Base-by-base conservation (phyloP, 1,140 invertebrate species). In the Triops cancriformis region DNA sequence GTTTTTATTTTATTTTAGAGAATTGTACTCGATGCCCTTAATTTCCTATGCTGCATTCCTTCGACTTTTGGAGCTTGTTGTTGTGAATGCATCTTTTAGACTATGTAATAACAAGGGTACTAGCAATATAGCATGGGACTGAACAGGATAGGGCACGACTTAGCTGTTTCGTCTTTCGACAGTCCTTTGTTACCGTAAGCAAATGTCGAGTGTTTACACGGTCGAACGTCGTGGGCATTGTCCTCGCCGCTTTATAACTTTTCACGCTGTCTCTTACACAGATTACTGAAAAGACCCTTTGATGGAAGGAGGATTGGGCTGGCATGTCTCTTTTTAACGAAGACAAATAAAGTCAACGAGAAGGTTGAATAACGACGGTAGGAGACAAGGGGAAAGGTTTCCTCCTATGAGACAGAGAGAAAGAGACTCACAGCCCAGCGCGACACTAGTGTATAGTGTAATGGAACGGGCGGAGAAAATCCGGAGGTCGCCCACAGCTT, bases 271-370 rank as follows among this genome's bases (percentile, higher is more conserved):
- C 23, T 64, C 51, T 64, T n/a, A 64, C 51, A n/a, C 14, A 64
- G 9, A 64, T 64, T 64, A 64, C 51, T 23, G 14, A n/a, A 64
- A 64, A 64, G 51, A 64, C 14, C 18, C 51, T 64, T 64, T 18
- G 23, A n/a, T 18, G 23, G 23, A 64, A 64, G 51, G 51, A 14
- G 51, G 51, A 64, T 64, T n/a, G 23, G n/a, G 23, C 14, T 64
- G 51, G 51, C 51, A 64, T 64, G 51, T 64, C 51, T 23, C 51
- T 64, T 64, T 64, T 64, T 64, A 64, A 64, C 51, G 51, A 64
- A 64, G 51, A 64, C 51, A 64, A 64, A 64, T 64, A 64, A 64
- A 64, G 51, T 64, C 51, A 64, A 37, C 31, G 51, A 23, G 51
- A 23, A 64, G 51, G 51, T 64, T 64, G 51, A 64, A 64, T 64